Percentiles rank a stretch among this genome's conserved stretches.
phyloP scores from a whole-genome alignment of 2,797 vertebrate species.

The Siniperca undulata region DNA sequence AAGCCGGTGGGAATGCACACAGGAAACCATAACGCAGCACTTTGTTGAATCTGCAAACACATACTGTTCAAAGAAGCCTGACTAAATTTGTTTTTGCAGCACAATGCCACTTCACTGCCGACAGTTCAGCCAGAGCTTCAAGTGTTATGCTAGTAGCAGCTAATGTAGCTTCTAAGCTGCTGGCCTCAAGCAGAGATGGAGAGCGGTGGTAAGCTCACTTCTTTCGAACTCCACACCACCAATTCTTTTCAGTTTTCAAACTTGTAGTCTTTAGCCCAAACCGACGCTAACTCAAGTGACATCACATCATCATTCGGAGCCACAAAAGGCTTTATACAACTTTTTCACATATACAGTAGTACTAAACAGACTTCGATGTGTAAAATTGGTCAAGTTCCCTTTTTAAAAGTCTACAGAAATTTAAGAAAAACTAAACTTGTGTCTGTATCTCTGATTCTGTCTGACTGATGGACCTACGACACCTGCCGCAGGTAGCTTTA shows the following conservation, averaged over 20 bases:
- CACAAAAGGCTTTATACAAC: neutral
- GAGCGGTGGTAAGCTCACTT: too few species aligned
- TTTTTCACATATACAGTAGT: neutral
- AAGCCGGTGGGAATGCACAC: neutral
- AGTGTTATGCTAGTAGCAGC: neutral
- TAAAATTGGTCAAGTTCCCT: neutral
- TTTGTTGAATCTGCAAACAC: conserved; percentile 23
- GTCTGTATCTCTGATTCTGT: neutral
- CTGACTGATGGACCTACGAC: neutral
- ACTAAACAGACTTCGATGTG: neutral
- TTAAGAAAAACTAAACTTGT: neutral
- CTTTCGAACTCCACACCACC: neutral
- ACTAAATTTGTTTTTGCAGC: conserved; percentile 10
- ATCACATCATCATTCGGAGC: too few species aligned
- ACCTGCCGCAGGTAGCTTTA: neutral
- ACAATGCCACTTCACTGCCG: neutral
- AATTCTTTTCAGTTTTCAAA: too few species aligned
- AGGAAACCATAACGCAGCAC: neutral
- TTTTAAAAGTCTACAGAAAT: neutral
- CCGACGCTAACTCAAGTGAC: too few species aligned
- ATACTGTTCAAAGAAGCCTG: neutral
- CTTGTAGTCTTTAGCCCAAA: too few species aligned
- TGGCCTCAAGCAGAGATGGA: too few species aligned
- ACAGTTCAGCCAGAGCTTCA: neutral
- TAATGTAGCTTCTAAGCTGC: neutral